Conservation (phyloP, 2,113 vertebrate species). For the Trogon surrucura region DNA sequence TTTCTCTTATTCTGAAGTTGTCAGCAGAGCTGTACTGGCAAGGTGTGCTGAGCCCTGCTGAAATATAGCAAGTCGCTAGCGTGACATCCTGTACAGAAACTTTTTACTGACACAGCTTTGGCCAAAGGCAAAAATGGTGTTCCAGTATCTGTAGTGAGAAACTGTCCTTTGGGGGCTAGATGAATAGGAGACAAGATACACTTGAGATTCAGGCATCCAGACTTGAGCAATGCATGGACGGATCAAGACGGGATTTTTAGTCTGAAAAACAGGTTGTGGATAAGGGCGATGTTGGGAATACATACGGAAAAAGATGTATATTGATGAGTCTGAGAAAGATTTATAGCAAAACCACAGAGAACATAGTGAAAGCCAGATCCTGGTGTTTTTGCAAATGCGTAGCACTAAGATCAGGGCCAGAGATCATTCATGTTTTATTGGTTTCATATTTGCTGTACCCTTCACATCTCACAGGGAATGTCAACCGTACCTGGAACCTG, state of each 20-base stretch:
- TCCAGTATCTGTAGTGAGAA: neutral
- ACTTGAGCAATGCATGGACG: neutral
- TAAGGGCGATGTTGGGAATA: neutral
- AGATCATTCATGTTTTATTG: neutral
- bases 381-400: neutral
- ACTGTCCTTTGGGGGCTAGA: neutral
- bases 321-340: neutral
- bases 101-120: neutral
- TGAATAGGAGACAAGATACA: neutral
- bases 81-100: neutral
- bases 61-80: neutral
- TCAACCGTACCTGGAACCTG: conserved; percentile 80
- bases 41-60: neutral
- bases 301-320: neutral
- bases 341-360: neutral
- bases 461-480: conserved; percentile 43
- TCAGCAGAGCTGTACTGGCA: neutral
- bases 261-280: neutral
- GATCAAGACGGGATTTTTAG: neutral
- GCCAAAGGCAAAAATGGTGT: neutral
- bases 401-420: neutral
- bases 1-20: neutral
- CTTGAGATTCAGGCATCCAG: neutral
- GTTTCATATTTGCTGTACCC: neutral
- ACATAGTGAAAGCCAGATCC: neutral